Conservation (phyloP, 2,888 invertebrate species). For the Malacosoma neustria region DNA sequence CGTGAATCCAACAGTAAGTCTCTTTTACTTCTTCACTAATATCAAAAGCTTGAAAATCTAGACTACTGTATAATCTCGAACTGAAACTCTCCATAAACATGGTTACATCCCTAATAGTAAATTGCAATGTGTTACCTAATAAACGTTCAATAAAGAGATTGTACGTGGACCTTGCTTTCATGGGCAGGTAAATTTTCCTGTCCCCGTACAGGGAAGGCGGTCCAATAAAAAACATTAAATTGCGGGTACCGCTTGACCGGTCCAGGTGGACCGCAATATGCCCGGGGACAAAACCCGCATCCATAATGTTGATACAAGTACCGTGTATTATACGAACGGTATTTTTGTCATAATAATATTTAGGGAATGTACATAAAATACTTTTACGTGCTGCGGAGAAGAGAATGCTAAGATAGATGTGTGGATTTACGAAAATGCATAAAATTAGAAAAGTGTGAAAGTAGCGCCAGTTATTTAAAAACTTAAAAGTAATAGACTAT, state of each 20-base stretch:
- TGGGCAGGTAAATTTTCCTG: constrained; percentile 48
- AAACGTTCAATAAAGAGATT: constrained; percentile 54
- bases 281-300: constrained; percentile 27
- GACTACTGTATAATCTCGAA: too few relatives aligned
- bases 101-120: constrained; percentile 18
- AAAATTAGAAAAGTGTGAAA: too few relatives aligned
- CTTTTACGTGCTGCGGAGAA: too few relatives aligned
- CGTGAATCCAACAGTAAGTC: too few relatives aligned
- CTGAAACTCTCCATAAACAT: too few relatives aligned
- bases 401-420: too few relatives aligned
- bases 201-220: constrained; percentile 39
- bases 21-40: too few relatives aligned
- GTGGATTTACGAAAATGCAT: too few relatives aligned
- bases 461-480: too few relatives aligned
- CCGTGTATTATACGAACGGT: constrained; percentile 14
- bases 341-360: constrained; percentile 4
- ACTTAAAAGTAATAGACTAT: too few relatives aligned
- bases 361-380: too few relatives aligned
- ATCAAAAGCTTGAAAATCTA: too few relatives aligned
- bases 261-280: constrained; percentile 40
- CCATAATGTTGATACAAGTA: constrained; percentile 32
- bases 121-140: constrained; percentile 47
- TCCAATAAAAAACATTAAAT: constrained; percentile 61
- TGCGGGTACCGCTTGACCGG: constrained; percentile 38
- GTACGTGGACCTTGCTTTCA: constrained; percentile 33